phyloP scores from a whole-genome alignment of 2,113 vertebrate species.

The Prolemur simus region DNA sequence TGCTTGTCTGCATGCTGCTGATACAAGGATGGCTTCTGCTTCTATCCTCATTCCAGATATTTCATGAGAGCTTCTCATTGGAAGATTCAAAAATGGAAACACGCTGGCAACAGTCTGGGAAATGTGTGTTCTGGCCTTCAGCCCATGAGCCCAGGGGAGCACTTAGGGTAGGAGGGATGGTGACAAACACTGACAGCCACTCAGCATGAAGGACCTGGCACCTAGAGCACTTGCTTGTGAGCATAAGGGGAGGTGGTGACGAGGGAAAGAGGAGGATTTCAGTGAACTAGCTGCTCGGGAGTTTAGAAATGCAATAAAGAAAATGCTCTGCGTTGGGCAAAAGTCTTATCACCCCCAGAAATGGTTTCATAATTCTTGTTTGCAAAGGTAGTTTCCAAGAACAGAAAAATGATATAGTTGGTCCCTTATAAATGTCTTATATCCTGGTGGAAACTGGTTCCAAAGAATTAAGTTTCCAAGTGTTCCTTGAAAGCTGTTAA shows the following conservation, averaged over 20 bases:
- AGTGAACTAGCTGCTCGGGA: background rate
- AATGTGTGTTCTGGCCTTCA: background rate
- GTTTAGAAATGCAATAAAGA: background rate
- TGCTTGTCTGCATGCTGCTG: background rate
- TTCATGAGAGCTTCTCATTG: background rate
- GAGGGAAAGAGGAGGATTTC: background rate
- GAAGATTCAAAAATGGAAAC: background rate
- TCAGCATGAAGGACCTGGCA: fast-evolving
- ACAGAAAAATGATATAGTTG: background rate
- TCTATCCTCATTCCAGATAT: background rate
- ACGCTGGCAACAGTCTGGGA: background rate
- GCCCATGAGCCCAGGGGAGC: fast-evolving
- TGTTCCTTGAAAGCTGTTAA: conserved; percentile 39
- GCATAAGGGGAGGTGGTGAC: background rate
- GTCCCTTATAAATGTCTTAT: background rate
- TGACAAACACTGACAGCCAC: background rate
- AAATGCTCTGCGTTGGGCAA: background rate
- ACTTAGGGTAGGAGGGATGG: background rate
- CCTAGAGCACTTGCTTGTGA: background rate
- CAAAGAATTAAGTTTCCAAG: conserved; percentile 34
- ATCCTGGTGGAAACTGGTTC: background rate
- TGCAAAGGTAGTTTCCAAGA: conserved; percentile 28
- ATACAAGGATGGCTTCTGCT: background rate
- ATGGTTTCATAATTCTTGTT: background rate
- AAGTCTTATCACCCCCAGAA: background rate